Percentiles rank a stretch among this genome's conserved stretches.
These are phyloP conservation scores for Drosophila lacteicornis DNA, from an alignment of 1,140 invertebrate genomes.

Conservation along the genomic window DNA sequence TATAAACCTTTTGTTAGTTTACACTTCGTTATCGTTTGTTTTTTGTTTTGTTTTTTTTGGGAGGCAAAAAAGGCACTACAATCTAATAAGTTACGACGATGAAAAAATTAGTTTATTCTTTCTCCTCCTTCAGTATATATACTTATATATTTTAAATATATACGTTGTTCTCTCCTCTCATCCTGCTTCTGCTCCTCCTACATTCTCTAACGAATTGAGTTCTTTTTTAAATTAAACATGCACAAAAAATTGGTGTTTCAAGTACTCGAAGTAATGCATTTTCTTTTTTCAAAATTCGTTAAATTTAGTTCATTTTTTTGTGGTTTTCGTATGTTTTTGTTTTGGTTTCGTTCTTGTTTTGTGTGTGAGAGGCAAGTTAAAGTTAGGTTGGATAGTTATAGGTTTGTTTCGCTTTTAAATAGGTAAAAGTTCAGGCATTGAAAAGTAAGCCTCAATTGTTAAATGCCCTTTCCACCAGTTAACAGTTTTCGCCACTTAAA, in stretches of 20 bases:
- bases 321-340: conserved; percentile 3
- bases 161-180: conserved; percentile 23
- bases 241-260: conserved; percentile 74
- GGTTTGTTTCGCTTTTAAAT: conserved; percentile 12
- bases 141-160: conserved; percentile 37
- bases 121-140: conserved; percentile 27
- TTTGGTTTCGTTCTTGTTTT: conserved; percentile 20
- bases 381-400: conserved; percentile 21
- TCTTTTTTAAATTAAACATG: conserved; percentile 53
- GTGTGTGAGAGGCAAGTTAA: conserved; percentile 40
- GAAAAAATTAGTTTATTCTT: conserved; percentile 52
- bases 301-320: conserved; percentile 33
- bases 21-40: conserved; percentile 45
- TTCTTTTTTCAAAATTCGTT: conserved; percentile 52
- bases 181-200: conserved; percentile 16
- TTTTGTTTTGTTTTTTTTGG: conserved; percentile 51
- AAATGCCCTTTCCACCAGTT: conserved; percentile 52
- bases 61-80: conserved; percentile 83
- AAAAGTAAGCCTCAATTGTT: conserved; percentile 43
- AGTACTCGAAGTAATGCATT: conserved; percentile 73
- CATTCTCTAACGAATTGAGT: conserved; percentile 28
- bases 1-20: conserved; percentile 65
- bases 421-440: conserved; percentile 29
- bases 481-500: conserved; percentile 58
- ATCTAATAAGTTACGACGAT: conserved; percentile 78